A percentile compares a stretch with the other conserved stretches of the same genome.
These are phyloP conservation scores for Spondyliosoma cantharus DNA, from an alignment of 2,797 vertebrate species.

Conservation along the genomic window DNA sequence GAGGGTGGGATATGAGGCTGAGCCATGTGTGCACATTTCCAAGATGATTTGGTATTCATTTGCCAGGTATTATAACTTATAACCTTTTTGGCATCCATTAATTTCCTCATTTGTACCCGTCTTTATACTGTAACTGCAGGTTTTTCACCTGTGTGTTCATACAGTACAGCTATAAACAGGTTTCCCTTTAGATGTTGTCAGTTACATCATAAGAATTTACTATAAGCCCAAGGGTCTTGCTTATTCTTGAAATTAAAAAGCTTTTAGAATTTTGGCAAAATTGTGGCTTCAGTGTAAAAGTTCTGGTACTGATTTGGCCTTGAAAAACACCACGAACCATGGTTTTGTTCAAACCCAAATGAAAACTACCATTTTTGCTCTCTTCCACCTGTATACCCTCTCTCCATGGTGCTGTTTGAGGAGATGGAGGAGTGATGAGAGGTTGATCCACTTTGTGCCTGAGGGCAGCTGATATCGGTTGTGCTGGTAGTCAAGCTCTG, in stretches of 20 bases:
- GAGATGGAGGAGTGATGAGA: constrained; percentile 24
- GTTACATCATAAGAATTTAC: too few relatives aligned
- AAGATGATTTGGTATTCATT: too few relatives aligned
- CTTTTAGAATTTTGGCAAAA: not conserved
- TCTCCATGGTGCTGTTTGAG: constrained; percentile 28
- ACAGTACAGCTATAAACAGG: too few relatives aligned
- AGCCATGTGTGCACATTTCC: too few relatives aligned
- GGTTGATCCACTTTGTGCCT: constrained; percentile 45
- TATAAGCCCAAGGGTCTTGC: too few relatives aligned
- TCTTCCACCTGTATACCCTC: not conserved
- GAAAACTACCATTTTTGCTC: not conserved
- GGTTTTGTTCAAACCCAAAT: not conserved
- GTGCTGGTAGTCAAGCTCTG: constrained; percentile 34
- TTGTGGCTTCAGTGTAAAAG: not conserved
- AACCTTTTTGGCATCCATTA: too few relatives aligned
- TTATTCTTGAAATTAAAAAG: not conserved
- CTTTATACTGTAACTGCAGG: too few relatives aligned
- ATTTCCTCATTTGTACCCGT: too few relatives aligned
- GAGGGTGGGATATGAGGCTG: too few relatives aligned
- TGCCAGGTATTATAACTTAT: too few relatives aligned
- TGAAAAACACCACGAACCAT: not conserved
- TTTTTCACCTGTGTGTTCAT: too few relatives aligned
- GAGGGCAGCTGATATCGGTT: constrained; percentile 37
- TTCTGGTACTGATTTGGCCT: not conserved
- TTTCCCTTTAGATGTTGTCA: too few relatives aligned